Percentiles rank a stretch among this genome's conserved stretches.
Evolutionary conservation across 2,888 invertebrate genomes (phyloP).

Genomic region (Chloroclystis v-ata): DNA sequence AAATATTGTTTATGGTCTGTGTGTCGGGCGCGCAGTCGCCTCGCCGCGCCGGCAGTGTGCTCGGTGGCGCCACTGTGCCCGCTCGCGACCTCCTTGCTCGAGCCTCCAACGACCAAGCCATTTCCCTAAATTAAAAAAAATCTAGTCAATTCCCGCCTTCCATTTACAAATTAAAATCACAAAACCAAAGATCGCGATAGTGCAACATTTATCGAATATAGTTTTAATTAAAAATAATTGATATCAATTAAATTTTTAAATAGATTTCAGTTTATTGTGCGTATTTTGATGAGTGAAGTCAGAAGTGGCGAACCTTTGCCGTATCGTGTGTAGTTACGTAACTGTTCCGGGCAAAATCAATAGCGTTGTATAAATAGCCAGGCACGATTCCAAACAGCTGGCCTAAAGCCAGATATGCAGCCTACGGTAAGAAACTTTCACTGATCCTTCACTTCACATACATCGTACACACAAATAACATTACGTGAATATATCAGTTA

Average conservation of each 20-base stretch:
- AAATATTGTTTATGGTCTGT: conserved; percentile 27
- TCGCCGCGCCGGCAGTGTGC: conserved; percentile 49
- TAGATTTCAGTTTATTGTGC: conserved; percentile 40
- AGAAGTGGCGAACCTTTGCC: conserved; percentile 56
- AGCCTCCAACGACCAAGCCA: conserved; percentile 39
- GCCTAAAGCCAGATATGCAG: conserved; percentile 67
- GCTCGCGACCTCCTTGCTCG: conserved; percentile 42
- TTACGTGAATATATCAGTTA: no score
- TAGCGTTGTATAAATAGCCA: conserved; percentile 73
- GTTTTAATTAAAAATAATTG: conserved; percentile 14
- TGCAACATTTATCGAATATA: conserved; percentile 11
- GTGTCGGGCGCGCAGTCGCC: conserved; percentile 60
- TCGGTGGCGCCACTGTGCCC: conserved; percentile 62
- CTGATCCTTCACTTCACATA: neutral
- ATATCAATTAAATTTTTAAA: conserved; percentile 27
- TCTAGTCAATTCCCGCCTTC: conserved; percentile 50
- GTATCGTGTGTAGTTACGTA: conserved; percentile 67
- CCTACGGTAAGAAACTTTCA: conserved; percentile 54
- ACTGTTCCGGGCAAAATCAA: conserved; percentile 72
- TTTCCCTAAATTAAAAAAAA: conserved; percentile 43
- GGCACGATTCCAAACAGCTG: conserved; percentile 70
- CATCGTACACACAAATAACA: neutral
- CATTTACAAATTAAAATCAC: conserved; percentile 32
- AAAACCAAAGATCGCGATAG: conserved; percentile 7
- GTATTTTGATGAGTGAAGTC: conserved; percentile 49